Evolutionary conservation across 1,140 invertebrate species (phyloP).

Genomic region (Pseudomyrmex gracilis): DNA sequence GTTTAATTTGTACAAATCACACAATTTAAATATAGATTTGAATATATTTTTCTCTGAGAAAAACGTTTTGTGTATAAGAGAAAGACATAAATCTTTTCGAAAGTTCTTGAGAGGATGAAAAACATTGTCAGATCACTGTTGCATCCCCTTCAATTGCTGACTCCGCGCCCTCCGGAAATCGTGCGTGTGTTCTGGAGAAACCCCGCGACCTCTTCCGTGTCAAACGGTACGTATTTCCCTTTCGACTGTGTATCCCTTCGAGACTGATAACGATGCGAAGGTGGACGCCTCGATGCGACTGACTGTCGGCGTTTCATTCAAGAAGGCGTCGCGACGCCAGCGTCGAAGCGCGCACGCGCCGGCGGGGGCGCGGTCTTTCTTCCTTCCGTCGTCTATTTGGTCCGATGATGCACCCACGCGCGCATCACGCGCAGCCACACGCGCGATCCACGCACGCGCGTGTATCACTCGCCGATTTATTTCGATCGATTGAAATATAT

Average conservation of each 20-base stretch:
- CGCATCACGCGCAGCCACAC: constrained; percentile 29
- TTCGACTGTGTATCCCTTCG: constrained; percentile 53
- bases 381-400: constrained; percentile 55
- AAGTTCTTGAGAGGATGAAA: background rate
- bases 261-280: constrained; percentile 68
- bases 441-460: constrained; percentile 2
- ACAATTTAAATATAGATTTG: too few relatives aligned
- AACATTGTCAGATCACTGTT: constrained; percentile 10
- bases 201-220: background rate
- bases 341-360: constrained; percentile 69
- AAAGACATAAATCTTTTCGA: too few relatives aligned
- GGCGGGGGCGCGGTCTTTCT: constrained; percentile 29
- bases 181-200: background rate
- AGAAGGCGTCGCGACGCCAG: constrained; percentile 77
- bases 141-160: background rate
- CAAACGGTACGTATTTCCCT: background rate
- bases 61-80: too few relatives aligned
- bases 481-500: constrained; percentile 77
- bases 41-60: too few relatives aligned
- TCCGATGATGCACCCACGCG: constrained; percentile 34
- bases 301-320: constrained; percentile 77
- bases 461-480: constrained; percentile 73
- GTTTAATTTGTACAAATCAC: too few relatives aligned
- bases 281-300: constrained; percentile 77
- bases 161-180: background rate